These are phyloP conservation scores for Anomalospiza imberbis DNA, from an alignment of 2,797 vertebrate species.

Conservation along the genomic window DNA sequence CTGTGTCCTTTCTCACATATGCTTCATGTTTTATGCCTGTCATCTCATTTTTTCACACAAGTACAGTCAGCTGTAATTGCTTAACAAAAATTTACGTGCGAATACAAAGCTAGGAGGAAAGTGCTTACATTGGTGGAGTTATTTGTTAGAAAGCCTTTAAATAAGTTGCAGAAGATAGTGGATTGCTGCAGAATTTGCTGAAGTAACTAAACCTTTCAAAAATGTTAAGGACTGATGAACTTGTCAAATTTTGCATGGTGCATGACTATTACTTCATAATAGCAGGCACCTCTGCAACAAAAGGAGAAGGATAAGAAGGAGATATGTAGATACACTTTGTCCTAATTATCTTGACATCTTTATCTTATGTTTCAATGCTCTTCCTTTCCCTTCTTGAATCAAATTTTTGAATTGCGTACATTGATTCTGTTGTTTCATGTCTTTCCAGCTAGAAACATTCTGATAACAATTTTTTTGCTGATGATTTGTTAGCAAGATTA, in stretches of 20 bases:
- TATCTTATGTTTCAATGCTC: not conserved
- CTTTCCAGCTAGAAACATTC: constrained; percentile 6
- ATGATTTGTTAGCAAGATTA: constrained; percentile 53
- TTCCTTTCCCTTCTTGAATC: not conserved
- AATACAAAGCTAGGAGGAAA: not conserved
- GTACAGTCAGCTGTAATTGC: constrained; percentile 15
- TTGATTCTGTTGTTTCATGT: constrained; percentile 12
- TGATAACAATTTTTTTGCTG: constrained; percentile 24
- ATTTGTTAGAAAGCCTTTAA: not conserved
- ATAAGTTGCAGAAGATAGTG: not conserved
- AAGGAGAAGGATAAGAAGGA: not conserved
- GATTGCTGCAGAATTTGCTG: not conserved
- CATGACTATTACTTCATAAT: not conserved
- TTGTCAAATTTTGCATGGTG: not conserved
- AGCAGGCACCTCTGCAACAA: not conserved
- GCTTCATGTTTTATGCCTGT: constrained; percentile 38
- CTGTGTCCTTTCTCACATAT: not conserved
- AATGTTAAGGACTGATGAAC: not conserved
- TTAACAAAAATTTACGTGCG: not conserved
- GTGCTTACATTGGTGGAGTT: not conserved
- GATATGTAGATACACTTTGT: not conserved
- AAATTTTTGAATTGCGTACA: not conserved
- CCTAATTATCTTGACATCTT: not conserved
- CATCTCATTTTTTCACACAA: not conserved
- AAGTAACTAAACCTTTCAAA: not conserved